Conservation (phyloP, 2,888 invertebrate genomes). For the Mechanitis messenoides region DNA sequence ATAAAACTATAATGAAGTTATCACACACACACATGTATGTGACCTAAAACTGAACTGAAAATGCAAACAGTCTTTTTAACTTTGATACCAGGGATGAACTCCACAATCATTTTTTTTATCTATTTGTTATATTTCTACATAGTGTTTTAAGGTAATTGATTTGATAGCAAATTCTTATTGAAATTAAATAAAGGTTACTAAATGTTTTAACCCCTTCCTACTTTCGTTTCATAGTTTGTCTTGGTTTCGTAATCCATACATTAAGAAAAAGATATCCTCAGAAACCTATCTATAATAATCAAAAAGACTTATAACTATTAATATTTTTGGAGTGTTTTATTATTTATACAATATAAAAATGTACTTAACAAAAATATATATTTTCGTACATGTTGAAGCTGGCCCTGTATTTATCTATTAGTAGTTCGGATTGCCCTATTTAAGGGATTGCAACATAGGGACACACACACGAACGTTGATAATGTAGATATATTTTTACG, state of each 20-base stretch:
- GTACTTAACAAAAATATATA: neutral
- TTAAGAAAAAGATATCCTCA: too few species aligned
- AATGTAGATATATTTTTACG: constrained; percentile 13
- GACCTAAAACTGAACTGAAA: constrained; percentile 72
- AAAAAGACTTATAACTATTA: too few species aligned
- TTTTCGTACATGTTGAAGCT: constrained; percentile 26
- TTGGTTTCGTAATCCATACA: too few species aligned
- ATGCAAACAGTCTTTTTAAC: constrained; percentile 73
- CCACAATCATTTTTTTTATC: constrained; percentile 13
- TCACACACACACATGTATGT: constrained; percentile 38
- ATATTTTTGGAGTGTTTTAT: too few species aligned
- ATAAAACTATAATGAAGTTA: constrained; percentile 30
- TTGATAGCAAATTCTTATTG: too few species aligned
- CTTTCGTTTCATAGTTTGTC: too few species aligned
- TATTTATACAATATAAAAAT: too few species aligned
- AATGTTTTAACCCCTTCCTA: too few species aligned
- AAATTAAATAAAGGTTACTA: too few species aligned
- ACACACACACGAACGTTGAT: constrained; percentile 37
- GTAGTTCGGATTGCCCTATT: constrained; percentile 68
- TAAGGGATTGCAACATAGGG: constrained; percentile 75
- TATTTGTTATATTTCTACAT: neutral
- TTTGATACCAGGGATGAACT: constrained; percentile 60
- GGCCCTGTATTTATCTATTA: constrained; percentile 71
- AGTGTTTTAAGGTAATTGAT: too few species aligned
- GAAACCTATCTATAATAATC: too few species aligned